A percentile compares a stretch with the other conserved stretches of the same genome.
Evolutionary conservation across 2,113 vertebrate species (phyloP).

Genomic region (Corvus cornix): DNA sequence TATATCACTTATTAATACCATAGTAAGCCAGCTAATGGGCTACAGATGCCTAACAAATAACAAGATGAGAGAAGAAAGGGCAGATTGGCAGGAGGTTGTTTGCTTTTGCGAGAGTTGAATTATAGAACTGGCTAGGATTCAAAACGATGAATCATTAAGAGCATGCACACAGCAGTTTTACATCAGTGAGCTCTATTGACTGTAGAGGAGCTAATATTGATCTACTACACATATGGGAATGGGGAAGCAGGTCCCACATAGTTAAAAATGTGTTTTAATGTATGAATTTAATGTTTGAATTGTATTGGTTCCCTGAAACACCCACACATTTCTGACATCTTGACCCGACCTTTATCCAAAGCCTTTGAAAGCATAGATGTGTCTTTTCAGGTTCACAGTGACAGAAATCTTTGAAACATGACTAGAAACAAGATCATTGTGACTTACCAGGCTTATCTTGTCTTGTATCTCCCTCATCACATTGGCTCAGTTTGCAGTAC

Average conservation of each 20-base stretch:
- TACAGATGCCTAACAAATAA: slow-evolving; percentile 34
- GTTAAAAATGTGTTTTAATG: not conserved
- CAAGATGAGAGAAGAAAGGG: slow-evolving; percentile 54
- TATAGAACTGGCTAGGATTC: slow-evolving; percentile 50
- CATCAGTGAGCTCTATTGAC: slow-evolving; percentile 53
- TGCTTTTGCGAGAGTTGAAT: slow-evolving; percentile 42
- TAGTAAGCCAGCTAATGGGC: slow-evolving; percentile 48
- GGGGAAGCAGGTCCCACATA: slow-evolving; percentile 17
- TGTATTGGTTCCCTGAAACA: not conserved
- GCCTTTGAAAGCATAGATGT: not conserved
- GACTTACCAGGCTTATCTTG: not conserved
- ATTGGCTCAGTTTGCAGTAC: not conserved
- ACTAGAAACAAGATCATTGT: not conserved
- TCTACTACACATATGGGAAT: slow-evolving; percentile 43
- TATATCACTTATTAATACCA: slow-evolving; percentile 49
- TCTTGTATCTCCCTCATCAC: not conserved
- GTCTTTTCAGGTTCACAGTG: not conserved
- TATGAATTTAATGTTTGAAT: not conserved
- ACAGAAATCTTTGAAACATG: not conserved
- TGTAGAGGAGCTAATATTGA: slow-evolving; percentile 54
- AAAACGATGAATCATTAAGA: slow-evolving; percentile 61
- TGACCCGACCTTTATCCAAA: not conserved
- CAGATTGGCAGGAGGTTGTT: slow-evolving; percentile 56
- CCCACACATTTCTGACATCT: not conserved
- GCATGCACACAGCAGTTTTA: slow-evolving; percentile 54